A percentile compares a stretch with the other conserved stretches of the same genome.
These are phyloP conservation scores for Clarias pachynema DNA, from an alignment of 2,797 vertebrate genomes.

Conservation along the genomic window DNA sequence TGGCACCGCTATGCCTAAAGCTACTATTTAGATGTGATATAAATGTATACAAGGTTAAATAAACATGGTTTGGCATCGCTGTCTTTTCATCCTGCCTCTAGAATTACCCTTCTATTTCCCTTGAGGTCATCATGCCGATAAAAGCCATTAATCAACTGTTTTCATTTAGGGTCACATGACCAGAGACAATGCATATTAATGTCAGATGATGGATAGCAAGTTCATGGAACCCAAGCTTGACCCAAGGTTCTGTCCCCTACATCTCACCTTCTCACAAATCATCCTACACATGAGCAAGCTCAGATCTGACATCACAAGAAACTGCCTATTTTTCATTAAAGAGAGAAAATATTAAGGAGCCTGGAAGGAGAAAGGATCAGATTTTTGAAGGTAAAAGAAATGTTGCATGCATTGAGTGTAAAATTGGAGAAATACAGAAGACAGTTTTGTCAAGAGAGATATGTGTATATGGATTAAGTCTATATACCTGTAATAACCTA, in stretches of 20 bases:
- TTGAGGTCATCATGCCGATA: conserved; percentile 38
- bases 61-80: conserved; percentile 38
- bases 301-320: conserved; percentile 24
- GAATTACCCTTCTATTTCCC: conserved; percentile 48
- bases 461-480: neutral
- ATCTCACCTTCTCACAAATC: conserved; percentile 20
- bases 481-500: neutral
- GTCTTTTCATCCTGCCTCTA: conserved; percentile 20
- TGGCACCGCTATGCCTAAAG: conserved; percentile 2
- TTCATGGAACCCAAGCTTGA: conserved; percentile 52
- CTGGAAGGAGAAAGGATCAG: neutral
- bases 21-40: conserved; percentile 15
- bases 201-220: conserved; percentile 72
- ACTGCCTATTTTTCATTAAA: conserved; percentile 11
- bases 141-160: conserved; percentile 52
- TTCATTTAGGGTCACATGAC: conserved; percentile 54
- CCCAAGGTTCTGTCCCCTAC: conserved; percentile 18
- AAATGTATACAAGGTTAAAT: conserved; percentile 42
- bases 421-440: neutral
- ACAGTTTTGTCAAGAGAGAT: neutral
- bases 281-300: conserved; percentile 15
- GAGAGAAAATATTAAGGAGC: neutral
- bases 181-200: conserved; percentile 72
- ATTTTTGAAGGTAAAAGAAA: neutral
- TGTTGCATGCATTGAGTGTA: neutral